These are phyloP conservation scores for Ptilonorhynchus violaceus DNA, from an alignment of 2,113 vertebrate species.

Conservation along the genomic window DNA sequence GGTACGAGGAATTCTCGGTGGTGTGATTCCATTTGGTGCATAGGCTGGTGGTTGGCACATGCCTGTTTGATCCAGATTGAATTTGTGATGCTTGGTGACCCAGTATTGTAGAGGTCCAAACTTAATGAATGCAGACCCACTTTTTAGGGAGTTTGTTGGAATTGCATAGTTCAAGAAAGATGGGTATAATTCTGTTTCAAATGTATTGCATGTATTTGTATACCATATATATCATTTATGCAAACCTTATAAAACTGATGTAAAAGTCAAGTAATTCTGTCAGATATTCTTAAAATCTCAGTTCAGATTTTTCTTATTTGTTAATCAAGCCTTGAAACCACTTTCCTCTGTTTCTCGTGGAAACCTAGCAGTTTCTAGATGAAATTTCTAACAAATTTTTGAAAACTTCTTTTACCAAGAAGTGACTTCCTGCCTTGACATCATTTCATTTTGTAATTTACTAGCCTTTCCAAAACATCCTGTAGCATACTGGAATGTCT, in stretches of 20 bases:
- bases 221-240: not conserved
- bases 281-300: not conserved
- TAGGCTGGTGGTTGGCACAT: not conserved
- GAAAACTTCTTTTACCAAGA: not conserved
- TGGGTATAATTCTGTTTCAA: not conserved
- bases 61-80: not conserved
- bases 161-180: not conserved
- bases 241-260: not conserved
- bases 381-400: not conserved
- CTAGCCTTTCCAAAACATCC: not conserved
- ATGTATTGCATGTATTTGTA: not conserved
- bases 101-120: not conserved
- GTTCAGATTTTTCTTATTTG: not conserved
- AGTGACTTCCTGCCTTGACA: not conserved
- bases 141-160: not conserved
- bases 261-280: not conserved
- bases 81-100: not conserved
- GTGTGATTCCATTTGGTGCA: not conserved
- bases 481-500: not conserved
- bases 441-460: not conserved
- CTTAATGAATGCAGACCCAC: not conserved
- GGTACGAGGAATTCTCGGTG: rapidly evolving
- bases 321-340: not conserved
- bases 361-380: not conserved
- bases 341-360: not conserved